Conservation (phyloP, 2,888 invertebrate genomes). For the Apeira syringaria region DNA sequence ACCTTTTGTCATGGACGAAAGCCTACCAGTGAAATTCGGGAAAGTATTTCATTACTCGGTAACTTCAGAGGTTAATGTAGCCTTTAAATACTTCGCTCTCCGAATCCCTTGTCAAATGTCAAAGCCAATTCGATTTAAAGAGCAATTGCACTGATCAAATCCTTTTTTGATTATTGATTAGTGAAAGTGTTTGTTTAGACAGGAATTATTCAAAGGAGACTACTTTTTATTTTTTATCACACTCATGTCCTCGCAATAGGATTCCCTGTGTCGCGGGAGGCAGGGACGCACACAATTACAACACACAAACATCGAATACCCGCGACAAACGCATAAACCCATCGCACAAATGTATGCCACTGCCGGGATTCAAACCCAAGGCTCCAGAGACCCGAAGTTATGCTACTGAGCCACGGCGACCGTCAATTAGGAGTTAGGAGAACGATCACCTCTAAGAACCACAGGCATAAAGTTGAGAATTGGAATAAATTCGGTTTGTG, state of each 20-base stretch:
- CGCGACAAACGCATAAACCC: too few relatives aligned
- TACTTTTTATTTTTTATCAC: too few relatives aligned
- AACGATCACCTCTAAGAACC: too few relatives aligned
- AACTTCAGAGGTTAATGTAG: conserved; percentile 14
- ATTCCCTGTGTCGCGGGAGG: too few relatives aligned
- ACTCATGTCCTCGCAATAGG: too few relatives aligned
- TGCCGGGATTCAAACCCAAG: too few relatives aligned
- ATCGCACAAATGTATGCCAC: too few relatives aligned
- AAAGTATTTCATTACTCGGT: conserved; percentile 14
- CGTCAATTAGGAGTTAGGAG: too few relatives aligned
- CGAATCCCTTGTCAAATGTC: conserved; percentile 15
- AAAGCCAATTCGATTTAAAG: conserved; percentile 9
- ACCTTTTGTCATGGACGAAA: conserved; percentile 4
- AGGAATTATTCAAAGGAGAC: conserved; percentile 27
- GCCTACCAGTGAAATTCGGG: conserved; percentile 2
- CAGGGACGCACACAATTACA: too few relatives aligned
- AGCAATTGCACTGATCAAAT: conserved; percentile 23
- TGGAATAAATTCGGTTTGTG: conserved; percentile 19
- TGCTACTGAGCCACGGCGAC: too few relatives aligned
- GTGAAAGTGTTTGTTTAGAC: conserved; percentile 22
- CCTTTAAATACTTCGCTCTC: conserved; percentile 12
- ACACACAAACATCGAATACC: too few relatives aligned
- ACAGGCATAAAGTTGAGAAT: conserved; percentile 30
- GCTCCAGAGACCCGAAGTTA: too few relatives aligned
- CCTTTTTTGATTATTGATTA: conserved; percentile 24